Conservation (phyloP, 2,113 vertebrate species). For the Macrotus californicus region DNA sequence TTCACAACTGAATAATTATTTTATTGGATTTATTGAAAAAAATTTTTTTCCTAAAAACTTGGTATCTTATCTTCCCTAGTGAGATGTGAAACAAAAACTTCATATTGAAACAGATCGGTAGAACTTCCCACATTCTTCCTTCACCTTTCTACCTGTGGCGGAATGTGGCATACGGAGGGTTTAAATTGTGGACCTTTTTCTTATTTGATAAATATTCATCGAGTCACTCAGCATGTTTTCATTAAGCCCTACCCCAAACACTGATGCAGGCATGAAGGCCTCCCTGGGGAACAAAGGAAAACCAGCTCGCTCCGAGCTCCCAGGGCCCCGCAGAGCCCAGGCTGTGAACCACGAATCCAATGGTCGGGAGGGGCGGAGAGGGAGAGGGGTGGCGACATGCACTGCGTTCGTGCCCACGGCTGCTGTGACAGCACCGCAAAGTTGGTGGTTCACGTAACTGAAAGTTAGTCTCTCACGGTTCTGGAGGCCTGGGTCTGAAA, state of each 20-base stretch:
- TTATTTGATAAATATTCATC: conserved; percentile 21
- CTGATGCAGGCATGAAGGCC: neutral
- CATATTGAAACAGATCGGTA: neutral
- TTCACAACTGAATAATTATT: conserved; percentile 11
- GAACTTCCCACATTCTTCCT: neutral
- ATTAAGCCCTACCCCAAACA: neutral
- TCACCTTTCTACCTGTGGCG: neutral
- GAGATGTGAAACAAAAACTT: neutral
- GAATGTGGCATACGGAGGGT: neutral
- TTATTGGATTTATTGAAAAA: conserved; percentile 22
- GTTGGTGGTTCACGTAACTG: neutral
- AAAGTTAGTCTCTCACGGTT: neutral
- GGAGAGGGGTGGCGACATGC: neutral
- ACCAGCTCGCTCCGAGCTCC: neutral
- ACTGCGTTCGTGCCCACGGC: neutral
- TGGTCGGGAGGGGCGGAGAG: neutral
- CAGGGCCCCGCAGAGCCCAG: neutral
- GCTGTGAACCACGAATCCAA: neutral
- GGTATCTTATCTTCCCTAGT: neutral
- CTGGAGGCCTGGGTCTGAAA: neutral
- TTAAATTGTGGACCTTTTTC: neutral
- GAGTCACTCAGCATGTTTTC: neutral
- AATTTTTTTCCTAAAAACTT: neutral
- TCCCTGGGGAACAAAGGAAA: neutral
- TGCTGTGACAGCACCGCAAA: neutral